Evolutionary conservation across 2,113 vertebrate species (phyloP), one percentile per base, ranked within the genome.

Genomic region (Mus spicilegus): DNA sequence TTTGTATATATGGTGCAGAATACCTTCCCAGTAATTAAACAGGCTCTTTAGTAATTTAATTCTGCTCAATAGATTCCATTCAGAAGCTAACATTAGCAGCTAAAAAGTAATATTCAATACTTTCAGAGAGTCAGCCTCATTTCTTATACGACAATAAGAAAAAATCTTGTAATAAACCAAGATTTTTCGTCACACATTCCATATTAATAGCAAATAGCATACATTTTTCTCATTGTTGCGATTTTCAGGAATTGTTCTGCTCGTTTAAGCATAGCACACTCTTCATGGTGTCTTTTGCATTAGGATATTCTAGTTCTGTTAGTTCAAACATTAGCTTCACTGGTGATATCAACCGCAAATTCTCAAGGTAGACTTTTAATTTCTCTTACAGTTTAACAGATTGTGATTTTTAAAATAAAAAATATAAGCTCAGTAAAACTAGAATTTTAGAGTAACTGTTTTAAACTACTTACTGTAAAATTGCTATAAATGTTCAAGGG

Each of bases 151-250:
- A 80, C n/a, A 95, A 76, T 63, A 95, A 36, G 80, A 70, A 28
- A 93, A 96, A 42, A 39, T 26, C 73, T 33, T 95, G 20, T 11
- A 91, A 94, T 72, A 93, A 91, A 77, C 88, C 30, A 88, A 95
- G 87, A 93, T 73, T 42, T 96, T 96, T 81, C 69, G 75, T 61
- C 88, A 97, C 54, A 93, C 81, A 93, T 93, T 97, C 77, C 51
- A 70, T 67, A 73, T 86, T 70, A 94, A 28, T 82, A 96, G 58
- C n/a, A 93, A 46, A 63, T 0, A 84, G 84, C n/a, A 86, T 9
- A 42, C 33, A 87, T 73, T 92, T 95, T 94, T 85, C 22, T 93
- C 30, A 67, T 93, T 85, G 10, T 94, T 92, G 70, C 72, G 39
- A 95, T 69, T 69, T 93, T 96, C 69, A 92, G 76, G 93, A 87